Base-by-base conservation (phyloP, 2,888 invertebrate species). In the Allolobophora icterica region DNA sequence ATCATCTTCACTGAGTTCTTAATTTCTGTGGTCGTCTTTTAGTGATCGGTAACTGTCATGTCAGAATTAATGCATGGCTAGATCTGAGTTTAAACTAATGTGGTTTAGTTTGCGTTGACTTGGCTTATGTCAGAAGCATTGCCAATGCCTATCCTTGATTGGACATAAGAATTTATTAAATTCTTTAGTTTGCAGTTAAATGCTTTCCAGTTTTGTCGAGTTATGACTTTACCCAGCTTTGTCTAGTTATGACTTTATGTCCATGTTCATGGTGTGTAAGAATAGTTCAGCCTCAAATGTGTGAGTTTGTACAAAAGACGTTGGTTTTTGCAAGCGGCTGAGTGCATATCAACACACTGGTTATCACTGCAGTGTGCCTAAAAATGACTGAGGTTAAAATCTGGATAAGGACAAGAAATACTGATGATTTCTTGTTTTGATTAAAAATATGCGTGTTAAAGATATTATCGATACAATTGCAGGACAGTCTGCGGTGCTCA, bases 1-100 rank as follows among this genome's bases (percentile, higher is more conserved):
- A 71, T 71, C 71, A 71, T 71, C 71, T n/a, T 71, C 71, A 71
- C 71, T 71, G 71, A 71, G 71, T 71, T 71, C 71, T n/a, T 71
- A 11, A 71, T n/a, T 71, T n/a, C 13, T 71, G 71, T 71, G 71
- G n/a, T 71, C 13, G 30, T n/a, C 30, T 71, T 71, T n/a, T n/a
- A 6, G 71, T 71, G 71, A 71, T 71, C 71, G 17, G n/a, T 24
- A 71, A 11, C 15, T 45, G 11, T 71, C 30, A n/a, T n/a, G 71
- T 71, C 13, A 11, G n/a, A 6, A 13, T n/a, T 71, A 71, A 71
- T 71, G 30, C n/a, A 30, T n/a, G 71, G 52, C 21, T 52, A 71
- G 71, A 15, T 71, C 17, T 3, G n/a, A 71, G 71, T 71, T 71
- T 71, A 71, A n/a, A 71, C 71, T 71, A 71, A 71, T 1, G 30